phyloP scores from a whole-genome alignment of 2,888 invertebrate genomes.

The Oscheius sp. region DNA sequence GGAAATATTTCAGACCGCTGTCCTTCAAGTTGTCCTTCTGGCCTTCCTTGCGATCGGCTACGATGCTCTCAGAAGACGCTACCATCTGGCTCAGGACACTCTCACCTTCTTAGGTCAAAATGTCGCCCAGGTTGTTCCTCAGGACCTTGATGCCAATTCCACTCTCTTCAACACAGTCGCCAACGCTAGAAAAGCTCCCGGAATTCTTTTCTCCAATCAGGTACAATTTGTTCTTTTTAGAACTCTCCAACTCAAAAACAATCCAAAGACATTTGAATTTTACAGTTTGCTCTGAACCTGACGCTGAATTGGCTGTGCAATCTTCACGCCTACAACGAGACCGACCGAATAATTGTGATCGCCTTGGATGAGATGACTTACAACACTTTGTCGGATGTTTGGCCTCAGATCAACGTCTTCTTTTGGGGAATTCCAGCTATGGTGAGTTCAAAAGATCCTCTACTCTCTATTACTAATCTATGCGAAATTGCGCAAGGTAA shows the following conservation, averaged over 20 bases:
- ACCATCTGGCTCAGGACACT: constrained; percentile 10
- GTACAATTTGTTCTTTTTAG: no score
- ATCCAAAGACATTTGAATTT: background rate
- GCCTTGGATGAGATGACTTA: constrained; percentile 58
- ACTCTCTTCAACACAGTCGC: constrained; percentile 16
- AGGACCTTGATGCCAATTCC: constrained; percentile 12
- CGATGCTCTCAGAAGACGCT: background rate
- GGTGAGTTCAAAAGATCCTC: constrained; percentile 32
- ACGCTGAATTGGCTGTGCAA: constrained; percentile 67
- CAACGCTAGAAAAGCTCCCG: constrained; percentile 6
- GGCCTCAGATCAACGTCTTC: constrained; percentile 55
- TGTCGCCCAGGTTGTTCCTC: background rate
- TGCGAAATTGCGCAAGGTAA: constrained; percentile 13
- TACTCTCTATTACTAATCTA: background rate
- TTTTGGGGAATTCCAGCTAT: constrained; percentile 52
- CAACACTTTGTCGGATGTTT: constrained; percentile 42
- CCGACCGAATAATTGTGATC: constrained; percentile 49
- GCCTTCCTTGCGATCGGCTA: background rate
- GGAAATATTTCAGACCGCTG: constrained; percentile 17
- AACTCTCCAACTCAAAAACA: no score
- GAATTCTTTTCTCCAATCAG: constrained; percentile 21
- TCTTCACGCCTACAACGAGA: constrained; percentile 34
- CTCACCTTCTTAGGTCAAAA: background rate
- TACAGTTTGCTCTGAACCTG: constrained; percentile 65
- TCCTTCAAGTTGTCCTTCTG: background rate